Percentiles rank a stretch among this genome's conserved stretches.
These are phyloP conservation scores for Rhizoglyphus robini DNA, from an alignment of 1,140 invertebrate species.

Conservation along the genomic window DNA sequence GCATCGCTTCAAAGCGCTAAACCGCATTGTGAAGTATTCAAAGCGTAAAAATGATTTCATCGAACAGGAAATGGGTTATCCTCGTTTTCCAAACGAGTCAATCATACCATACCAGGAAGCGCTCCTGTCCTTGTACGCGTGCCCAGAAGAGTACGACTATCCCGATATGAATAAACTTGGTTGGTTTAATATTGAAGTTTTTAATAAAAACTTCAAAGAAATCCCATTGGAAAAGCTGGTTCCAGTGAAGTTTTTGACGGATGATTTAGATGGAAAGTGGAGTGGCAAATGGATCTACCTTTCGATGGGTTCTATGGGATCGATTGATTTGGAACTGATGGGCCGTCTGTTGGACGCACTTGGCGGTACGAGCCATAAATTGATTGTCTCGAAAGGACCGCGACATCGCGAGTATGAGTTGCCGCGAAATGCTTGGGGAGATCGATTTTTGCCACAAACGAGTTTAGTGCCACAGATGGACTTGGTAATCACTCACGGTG, in stretches of 20 bases:
- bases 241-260: not conserved
- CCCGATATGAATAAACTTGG: not conserved
- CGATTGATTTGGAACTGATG: constrained; percentile 22
- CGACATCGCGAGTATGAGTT: not conserved
- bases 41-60: not conserved
- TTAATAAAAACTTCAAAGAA: not conserved
- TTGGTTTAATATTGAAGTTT: constrained; percentile 3
- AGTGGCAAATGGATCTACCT: constrained; percentile 16
- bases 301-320: constrained; percentile 22
- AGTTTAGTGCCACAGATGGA: too few relatives aligned
- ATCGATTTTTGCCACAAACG: too few relatives aligned
- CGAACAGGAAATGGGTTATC: not conserved
- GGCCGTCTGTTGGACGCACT: not conserved
- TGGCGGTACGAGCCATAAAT: not conserved
- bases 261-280: not conserved
- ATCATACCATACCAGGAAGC: not conserved
- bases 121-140: not conserved
- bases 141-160: not conserved
- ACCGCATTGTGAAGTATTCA: not conserved
- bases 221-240: not conserved
- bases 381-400: constrained; percentile 19
- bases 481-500: too few relatives aligned
- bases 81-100: not conserved
- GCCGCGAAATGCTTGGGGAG: constrained; percentile 19
- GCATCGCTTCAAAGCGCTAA: not conserved